Percentiles rank a stretch among this genome's conserved stretches.
These are phyloP conservation scores for Chitala chitala DNA, from an alignment of 2,113 vertebrate genomes.

Conservation along the genomic window DNA sequence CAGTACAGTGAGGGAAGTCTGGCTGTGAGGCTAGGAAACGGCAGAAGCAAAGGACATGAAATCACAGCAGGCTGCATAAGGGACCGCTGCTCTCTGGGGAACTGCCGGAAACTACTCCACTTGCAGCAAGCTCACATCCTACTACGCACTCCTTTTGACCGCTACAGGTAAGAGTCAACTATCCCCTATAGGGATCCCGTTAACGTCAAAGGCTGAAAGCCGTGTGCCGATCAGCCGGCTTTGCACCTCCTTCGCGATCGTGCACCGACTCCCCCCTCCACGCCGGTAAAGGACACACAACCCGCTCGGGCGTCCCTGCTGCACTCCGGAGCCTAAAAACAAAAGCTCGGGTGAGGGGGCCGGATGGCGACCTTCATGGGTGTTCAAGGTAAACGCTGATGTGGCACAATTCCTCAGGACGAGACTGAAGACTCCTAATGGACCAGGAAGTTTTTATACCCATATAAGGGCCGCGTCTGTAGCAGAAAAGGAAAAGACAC, in stretches of 20 bases:
- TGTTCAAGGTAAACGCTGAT: conserved; percentile 18
- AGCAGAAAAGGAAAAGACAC: conserved; percentile 1
- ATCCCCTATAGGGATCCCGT: too few relatives aligned
- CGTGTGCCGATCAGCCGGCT: too few relatives aligned
- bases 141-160: too few relatives aligned
- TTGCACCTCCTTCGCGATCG: too few relatives aligned
- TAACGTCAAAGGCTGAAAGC: too few relatives aligned
- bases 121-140: too few relatives aligned
- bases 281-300: neutral
- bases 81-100: neutral
- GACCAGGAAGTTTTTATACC: conserved; percentile 9
- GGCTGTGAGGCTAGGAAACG: neutral
- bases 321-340: neutral
- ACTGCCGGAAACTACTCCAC: too few relatives aligned
- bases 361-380: neutral
- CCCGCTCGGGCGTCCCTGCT: neutral
- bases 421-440: neutral
- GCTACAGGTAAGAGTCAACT: too few relatives aligned
- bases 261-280: too few relatives aligned
- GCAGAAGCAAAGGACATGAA: neutral
- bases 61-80: neutral
- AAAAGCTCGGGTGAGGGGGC: neutral
- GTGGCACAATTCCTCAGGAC: conserved; percentile 4
- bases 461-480: neutral
- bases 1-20: neutral